Evolutionary conservation across 2,113 vertebrate species (phyloP).

Genomic region (Coturnix japonica): DNA sequence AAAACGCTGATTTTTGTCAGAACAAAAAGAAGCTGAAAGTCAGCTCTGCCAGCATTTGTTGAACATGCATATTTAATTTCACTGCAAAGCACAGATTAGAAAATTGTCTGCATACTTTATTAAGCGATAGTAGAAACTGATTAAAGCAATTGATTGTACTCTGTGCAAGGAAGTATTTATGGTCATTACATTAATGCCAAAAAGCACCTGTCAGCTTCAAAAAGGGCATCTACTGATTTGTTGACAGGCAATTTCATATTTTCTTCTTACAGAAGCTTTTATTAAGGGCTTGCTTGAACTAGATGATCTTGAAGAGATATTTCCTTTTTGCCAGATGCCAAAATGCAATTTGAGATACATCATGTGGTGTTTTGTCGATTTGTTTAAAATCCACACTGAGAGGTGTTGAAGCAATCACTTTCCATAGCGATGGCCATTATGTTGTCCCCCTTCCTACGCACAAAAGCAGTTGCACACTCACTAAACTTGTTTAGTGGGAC

Average conservation of each 20-base stretch:
- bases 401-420: slow-evolving; percentile 2
- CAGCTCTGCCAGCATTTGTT: neutral
- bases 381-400: slow-evolving; percentile 27
- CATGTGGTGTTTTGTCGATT: slow-evolving; percentile 32
- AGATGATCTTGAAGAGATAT: slow-evolving; percentile 11
- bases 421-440: neutral
- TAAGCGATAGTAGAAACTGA: slow-evolving; percentile 37
- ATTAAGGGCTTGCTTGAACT: slow-evolving; percentile 28
- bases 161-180: slow-evolving; percentile 29
- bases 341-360: slow-evolving; percentile 52
- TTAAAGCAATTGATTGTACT: slow-evolving; percentile 49
- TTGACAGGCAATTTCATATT: slow-evolving; percentile 56
- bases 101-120: slow-evolving; percentile 23
- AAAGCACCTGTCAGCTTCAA: slow-evolving; percentile 39
- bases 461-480: neutral
- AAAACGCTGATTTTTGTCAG: slow-evolving; percentile 8
- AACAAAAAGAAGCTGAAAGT: neutral
- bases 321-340: slow-evolving; percentile 41
- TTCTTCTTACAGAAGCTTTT: slow-evolving; percentile 54
- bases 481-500: neutral
- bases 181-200: slow-evolving; percentile 42
- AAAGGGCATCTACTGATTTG: slow-evolving; percentile 56
- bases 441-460: neutral
- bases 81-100: slow-evolving; percentile 14
- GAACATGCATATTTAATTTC: slow-evolving; percentile 13